Percentiles rank a stretch among this genome's conserved stretches.
These are phyloP conservation scores for Semaprochilodus insignis DNA, from an alignment of 2,797 vertebrate genomes.

Conservation along the genomic window DNA sequence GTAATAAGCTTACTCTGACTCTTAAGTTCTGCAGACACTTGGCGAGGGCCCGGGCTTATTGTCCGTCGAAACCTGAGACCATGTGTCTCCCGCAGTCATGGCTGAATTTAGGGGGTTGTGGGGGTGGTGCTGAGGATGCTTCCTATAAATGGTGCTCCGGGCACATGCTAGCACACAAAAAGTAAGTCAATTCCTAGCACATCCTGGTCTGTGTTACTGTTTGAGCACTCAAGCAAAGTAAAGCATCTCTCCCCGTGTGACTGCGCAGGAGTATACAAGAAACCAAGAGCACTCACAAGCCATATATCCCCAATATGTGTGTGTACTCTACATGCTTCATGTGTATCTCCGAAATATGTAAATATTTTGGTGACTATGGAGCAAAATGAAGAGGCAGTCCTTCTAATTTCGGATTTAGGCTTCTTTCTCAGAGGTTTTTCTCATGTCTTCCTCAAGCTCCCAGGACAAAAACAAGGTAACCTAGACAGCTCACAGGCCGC, in stretches of 20 bases:
- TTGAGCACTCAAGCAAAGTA: slow-evolving; percentile 38
- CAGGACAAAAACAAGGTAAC: slow-evolving; percentile 53
- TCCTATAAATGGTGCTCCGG: slow-evolving; percentile 60
- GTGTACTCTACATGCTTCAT: slow-evolving; percentile 61
- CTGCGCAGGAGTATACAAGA: slow-evolving; percentile 45
- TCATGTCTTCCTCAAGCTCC: slow-evolving; percentile 43
- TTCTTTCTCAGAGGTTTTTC: slow-evolving; percentile 53
- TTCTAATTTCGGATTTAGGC: slow-evolving; percentile 56
- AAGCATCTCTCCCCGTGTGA: slow-evolving; percentile 23
- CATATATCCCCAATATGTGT: slow-evolving; percentile 51
- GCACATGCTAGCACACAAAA: slow-evolving; percentile 28
- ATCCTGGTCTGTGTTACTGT: slow-evolving; percentile 41
- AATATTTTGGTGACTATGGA: slow-evolving; percentile 75
- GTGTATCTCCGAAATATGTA: slow-evolving; percentile 76
- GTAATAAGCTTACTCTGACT: slow-evolving; percentile 71
- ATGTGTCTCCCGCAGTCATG: slow-evolving; percentile 66
- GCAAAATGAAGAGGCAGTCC: slow-evolving; percentile 67
- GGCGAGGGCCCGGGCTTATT: slow-evolving; percentile 73
- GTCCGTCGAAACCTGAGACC: slow-evolving; percentile 79
- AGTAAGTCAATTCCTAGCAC: slow-evolving; percentile 26
- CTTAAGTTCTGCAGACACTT: slow-evolving; percentile 57
- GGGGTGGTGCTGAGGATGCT: slow-evolving; percentile 32
- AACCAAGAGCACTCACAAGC: slow-evolving; percentile 47
- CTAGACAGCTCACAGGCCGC: slow-evolving; percentile 27
- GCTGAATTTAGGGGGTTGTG: slow-evolving; percentile 36